Evolutionary conservation across 2,113 vertebrate genomes (phyloP), one percentile per base, ranked within the genome.

Genomic region (Aleadryas rufinucha): DNA sequence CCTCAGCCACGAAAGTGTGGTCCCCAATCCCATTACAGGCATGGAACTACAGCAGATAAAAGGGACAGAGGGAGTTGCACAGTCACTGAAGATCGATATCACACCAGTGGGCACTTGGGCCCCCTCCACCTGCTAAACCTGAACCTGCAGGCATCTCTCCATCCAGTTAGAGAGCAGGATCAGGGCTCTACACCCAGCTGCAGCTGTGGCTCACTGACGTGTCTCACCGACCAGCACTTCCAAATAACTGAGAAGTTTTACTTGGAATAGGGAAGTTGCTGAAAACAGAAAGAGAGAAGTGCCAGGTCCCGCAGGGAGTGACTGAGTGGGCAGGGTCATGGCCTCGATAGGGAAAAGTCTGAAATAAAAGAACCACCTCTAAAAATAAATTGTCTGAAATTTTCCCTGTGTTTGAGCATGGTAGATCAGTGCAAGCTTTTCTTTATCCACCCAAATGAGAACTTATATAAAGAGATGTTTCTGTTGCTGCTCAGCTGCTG

Each of bases 191-290:
- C 64, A 84, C 20, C n/a, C 93, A 95, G 79, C 83, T 96, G 85
- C 52, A 83, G 82, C 87, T 72, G 35, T 57, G 66, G 74, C 50
- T 75, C 84, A 85, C 44, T 44, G 31, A 70, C 83, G 11, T 81
- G n/a, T 47, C 75, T 90, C 42, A 81, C 71, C 37, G 63, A 75
- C 79, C 83, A 86, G 65, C 66, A 11, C 75, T 96, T 90, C 92
- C 83, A 97, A 86, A 66, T 49, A 94, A 89, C 76, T 80, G 82
- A 17, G 26, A 81, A 90, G 85, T 86, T 96, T 93, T 84, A 88
- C 60, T 97, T 92, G 90, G 83, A 96, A 95, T 33, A 86, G 76
- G 24, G n/a, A 96, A 31, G 44, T 16, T 76, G 90, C 20, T 90
- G 88, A 86, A 95, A 96, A 87, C 37, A 57, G 69, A 88, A 37